Evolutionary conservation across 1,140 invertebrate species (phyloP), one percentile per base, ranked within the genome.

Genomic region (Drosophila repleta): DNA sequence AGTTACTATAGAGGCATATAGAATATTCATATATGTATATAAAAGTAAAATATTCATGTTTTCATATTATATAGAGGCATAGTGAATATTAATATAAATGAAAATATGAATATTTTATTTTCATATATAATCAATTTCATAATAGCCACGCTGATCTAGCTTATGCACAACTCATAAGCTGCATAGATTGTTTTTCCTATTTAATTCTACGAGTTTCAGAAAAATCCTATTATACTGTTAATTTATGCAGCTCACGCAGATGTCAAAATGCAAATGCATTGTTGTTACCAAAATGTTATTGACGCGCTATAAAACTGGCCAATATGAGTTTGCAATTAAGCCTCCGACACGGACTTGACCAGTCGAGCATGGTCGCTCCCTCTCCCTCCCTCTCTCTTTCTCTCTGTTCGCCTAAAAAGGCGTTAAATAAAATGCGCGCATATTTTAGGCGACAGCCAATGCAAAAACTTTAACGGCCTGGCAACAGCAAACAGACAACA

Each of bases 371-470:
- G 52, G 10, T 17, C 15, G 29, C 10, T 29, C 29, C 1, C 29
- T 1, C 32, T 3, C 10, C 11, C 32, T 11, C 32, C 7, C 10
- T 35, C 10, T 35, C 32, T 35, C 32, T 35, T 3, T 35, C 11
- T 11, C 32, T 13, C 32, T 17, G 21, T 0, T 15, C 21, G 37
- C 18, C 41, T 66, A 63, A 69, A 72, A 63, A 66, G 48, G 67
- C 63, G 72, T 73, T 79, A 62, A 79, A 79, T 79, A 84, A 84
- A 84, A 79, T 82, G 55, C 51, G 76, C 49, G 55, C 75, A 83
- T 75, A 82, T 71, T 82, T 74, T 79, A 56, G 64, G 52, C 41
- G 73, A 70, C 65, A 75, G 79, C 79, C 79, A 79, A 84, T 75
- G 79, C 79, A 83, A 74, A 71, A 71, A 63, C 64, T 35, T 35